These are phyloP conservation scores for Chamaea fasciata DNA, from an alignment of 2,113 vertebrate species.

Conservation along the genomic window DNA sequence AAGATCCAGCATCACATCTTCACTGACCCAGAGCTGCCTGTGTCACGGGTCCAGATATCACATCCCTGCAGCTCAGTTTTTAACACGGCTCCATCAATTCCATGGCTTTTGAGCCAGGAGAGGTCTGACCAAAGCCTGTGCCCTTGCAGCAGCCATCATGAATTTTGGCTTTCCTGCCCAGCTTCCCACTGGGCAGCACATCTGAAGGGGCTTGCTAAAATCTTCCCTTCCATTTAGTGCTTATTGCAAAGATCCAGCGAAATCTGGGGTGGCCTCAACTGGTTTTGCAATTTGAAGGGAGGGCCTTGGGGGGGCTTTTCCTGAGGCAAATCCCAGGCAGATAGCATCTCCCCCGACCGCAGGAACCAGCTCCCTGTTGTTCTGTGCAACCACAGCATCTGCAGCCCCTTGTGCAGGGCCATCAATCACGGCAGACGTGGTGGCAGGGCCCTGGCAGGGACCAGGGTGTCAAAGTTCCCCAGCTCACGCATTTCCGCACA, in stretches of 20 bases:
- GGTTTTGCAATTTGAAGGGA: conserved; percentile 26
- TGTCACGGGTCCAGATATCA: rapidly evolving
- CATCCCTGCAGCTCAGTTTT: background rate
- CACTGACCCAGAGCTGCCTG: background rate
- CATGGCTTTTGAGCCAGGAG: rapidly evolving
- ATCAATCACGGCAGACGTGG: background rate
- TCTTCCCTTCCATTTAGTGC: background rate
- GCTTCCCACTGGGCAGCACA: background rate
- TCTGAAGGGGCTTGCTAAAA: background rate
- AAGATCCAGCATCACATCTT: background rate
- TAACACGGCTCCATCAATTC: background rate
- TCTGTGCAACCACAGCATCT: conserved; percentile 44
- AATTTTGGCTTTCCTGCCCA: background rate
- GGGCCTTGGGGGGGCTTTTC: background rate
- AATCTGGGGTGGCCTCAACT: conserved; percentile 30
- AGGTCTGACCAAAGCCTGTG: background rate
- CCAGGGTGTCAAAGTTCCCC: background rate
- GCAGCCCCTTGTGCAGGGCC: background rate
- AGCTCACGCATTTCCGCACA: background rate
- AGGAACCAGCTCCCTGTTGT: conserved; percentile 8
- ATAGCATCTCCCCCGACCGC: background rate
- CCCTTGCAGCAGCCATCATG: background rate
- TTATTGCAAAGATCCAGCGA: background rate
- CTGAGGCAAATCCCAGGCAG: conserved; percentile 2
- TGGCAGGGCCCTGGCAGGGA: background rate